Evolutionary conservation across 2,888 invertebrate species (phyloP).

Genomic region (Trilocha varians): DNA sequence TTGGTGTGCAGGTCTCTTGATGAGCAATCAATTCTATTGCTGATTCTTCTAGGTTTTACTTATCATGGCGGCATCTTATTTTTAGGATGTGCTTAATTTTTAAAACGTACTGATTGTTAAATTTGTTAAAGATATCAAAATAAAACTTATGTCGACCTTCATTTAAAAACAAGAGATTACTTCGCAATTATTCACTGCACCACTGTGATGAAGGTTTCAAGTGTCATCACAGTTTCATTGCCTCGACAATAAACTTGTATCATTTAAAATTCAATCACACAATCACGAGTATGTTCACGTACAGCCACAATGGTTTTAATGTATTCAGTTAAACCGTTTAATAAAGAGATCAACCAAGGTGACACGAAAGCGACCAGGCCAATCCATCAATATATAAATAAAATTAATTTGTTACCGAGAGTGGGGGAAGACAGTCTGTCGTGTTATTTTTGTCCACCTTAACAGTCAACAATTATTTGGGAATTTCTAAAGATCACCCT

Average conservation of each 20-base stretch:
- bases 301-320: background rate
- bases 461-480: conserved; percentile 68
- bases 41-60: too few relatives aligned
- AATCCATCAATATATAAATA: conserved; percentile 68
- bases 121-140: too few relatives aligned
- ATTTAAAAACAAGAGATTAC: too few relatives aligned
- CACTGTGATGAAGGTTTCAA: too few relatives aligned
- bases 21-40: too few relatives aligned
- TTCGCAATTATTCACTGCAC: too few relatives aligned
- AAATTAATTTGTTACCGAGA: conserved; percentile 55
- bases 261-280: background rate
- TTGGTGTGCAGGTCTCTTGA: too few relatives aligned
- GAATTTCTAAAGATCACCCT: conserved; percentile 71
- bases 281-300: background rate
- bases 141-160: too few relatives aligned
- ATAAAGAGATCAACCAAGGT: background rate
- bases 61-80: too few relatives aligned
- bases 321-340: background rate
- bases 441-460: conserved; percentile 67
- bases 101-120: too few relatives aligned
- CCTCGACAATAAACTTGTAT: background rate
- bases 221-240: background rate
- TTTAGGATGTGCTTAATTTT: too few relatives aligned
- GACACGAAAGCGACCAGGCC: conserved; percentile 11
- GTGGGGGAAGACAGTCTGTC: conserved; percentile 47